A percentile compares a stretch with the other conserved stretches of the same genome.
These are phyloP conservation scores for Squalus acanthias DNA, from an alignment of 2,797 vertebrate genomes.

Conservation along the genomic window DNA sequence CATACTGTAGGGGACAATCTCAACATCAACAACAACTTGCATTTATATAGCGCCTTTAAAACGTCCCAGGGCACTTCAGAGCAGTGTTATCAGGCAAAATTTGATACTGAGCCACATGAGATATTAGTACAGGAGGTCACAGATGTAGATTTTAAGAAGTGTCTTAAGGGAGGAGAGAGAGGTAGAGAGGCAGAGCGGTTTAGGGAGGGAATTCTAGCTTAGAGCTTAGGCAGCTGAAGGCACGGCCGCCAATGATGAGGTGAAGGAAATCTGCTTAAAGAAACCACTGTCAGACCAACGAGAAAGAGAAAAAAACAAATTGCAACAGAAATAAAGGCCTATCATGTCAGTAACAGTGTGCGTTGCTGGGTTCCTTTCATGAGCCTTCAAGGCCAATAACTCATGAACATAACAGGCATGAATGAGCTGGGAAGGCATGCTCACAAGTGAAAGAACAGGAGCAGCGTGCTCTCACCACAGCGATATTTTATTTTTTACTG, in stretches of 20 bases:
- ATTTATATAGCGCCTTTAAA: not conserved
- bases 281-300: not conserved
- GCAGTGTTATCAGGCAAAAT: not conserved
- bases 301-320: not conserved
- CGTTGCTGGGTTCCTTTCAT: not conserved
- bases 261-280: not conserved
- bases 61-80: not conserved
- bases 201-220: not conserved
- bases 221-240: not conserved
- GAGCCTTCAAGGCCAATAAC: not conserved
- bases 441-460: not conserved
- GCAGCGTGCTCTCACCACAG: not conserved
- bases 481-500: not conserved
- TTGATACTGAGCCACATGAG: not conserved
- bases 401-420: not conserved
- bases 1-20: not conserved
- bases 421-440: not conserved
- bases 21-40: not conserved
- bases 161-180: not conserved
- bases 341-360: not conserved
- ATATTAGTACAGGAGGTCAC: not conserved
- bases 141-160: not conserved
- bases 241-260: not conserved
- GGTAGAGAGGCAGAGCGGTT: not conserved
- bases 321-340: not conserved